Evolutionary conservation across 2,113 vertebrate species (phyloP), one percentile per base, ranked within the genome.

Genomic region (Poeciliopsis occidentalis): DNA sequence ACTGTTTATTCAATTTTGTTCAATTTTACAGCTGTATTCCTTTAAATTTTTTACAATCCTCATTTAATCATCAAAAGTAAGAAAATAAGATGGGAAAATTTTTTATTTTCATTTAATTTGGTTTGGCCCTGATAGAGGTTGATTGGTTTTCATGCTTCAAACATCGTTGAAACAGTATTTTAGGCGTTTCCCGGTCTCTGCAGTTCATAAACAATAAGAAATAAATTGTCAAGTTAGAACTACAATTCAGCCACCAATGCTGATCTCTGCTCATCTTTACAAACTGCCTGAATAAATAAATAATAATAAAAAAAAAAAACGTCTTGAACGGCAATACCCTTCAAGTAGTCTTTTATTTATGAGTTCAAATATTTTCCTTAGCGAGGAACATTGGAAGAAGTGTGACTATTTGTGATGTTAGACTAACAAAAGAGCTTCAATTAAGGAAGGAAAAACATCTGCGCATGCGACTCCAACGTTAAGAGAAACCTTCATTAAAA

Each of bases 291-390:
- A 2, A 57, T 57, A 62, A 11, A 30, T 30, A 30, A 30, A 30
- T n/a, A n/a, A n/a, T n/a, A 29, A 29, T 2, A n/a, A n/a, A n/a
- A 29, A 29, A 29, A 29, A 29, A 69, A 64, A 67, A 71, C 77
- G 76, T 63, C 71, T 69, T 41, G 69, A 24, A 4, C 19, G 57
- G 47, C 47, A 47, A 26, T 34, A 34, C 3, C 32, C 24, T 57
- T 73, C 34, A 27, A 78, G 82, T 78, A 32, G 60, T 74, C 61
- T 12, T 27, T 13, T 75, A 84, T 78, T 68, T 37, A 31, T 47
- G 19, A 41, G 66, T 54, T 30, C 19, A 60, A 80, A 64, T 84
- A 79, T 73, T 70, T 80, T 73, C 61, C 31, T 81, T 82, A 64
- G 69, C 37, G 6, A 39, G 34, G 22, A 12, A 71, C 70, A 24